A percentile compares a stretch with the other conserved stretches of the same genome.
Conservation (phyloP, 2,888 invertebrate species). For the Sepiola atlantica region DNA sequence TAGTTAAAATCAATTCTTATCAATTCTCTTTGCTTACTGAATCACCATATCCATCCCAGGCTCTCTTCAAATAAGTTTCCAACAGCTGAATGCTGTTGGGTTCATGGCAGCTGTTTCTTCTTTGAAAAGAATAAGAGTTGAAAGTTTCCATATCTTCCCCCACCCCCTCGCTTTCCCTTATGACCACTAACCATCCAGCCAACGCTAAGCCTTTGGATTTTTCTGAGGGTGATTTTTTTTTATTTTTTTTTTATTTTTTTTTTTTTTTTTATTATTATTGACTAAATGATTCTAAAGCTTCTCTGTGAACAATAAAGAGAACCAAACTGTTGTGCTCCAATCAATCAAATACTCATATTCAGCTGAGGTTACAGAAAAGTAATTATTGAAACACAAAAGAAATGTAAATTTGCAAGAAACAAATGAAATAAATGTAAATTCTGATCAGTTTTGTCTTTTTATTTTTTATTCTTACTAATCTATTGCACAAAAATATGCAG, state of each 20-base stretch:
- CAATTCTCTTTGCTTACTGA: background rate
- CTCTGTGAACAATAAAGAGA: background rate
- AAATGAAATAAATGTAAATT: background rate
- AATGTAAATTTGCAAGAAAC: background rate
- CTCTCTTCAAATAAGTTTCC: background rate
- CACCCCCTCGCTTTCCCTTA: too few species aligned
- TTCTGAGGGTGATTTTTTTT: background rate
- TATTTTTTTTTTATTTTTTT: background rate
- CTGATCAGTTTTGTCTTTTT: background rate
- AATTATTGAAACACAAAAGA: background rate
- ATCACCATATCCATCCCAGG: background rate
- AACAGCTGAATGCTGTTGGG: background rate
- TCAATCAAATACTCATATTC: background rate
- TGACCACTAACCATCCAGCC: too few species aligned
- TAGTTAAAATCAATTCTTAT: background rate
- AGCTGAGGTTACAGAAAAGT: background rate
- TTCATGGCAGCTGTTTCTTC: constrained; percentile 16
- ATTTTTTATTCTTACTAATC: background rate
- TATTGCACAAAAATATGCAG: too few species aligned
- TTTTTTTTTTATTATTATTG: background rate
- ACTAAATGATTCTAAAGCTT: background rate
- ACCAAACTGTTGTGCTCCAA: background rate
- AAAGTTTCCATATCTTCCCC: background rate
- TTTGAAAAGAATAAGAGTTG: background rate
- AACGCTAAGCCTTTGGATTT: too few species aligned